Conservation (phyloP, 2,113 vertebrate genomes). For the Oryzias javanicus region DNA sequence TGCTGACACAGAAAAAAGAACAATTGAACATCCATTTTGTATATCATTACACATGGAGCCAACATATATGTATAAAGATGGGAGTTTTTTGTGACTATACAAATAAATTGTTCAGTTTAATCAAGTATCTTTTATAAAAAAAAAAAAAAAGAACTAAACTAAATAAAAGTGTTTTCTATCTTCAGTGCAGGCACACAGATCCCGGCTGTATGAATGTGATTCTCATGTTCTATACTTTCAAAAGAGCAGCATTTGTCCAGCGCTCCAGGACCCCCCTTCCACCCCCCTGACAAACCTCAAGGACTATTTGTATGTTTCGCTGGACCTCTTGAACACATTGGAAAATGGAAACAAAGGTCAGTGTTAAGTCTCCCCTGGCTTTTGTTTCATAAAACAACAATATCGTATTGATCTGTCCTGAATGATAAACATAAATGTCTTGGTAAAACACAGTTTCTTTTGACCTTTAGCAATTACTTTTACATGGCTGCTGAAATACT, state of each 20-base stretch:
- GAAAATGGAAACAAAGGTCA: constrained; percentile 74
- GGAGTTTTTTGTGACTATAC: too few relatives aligned
- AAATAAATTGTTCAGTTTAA: too few relatives aligned
- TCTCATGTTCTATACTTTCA: not conserved
- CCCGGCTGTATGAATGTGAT: not conserved
- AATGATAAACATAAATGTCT: constrained; percentile 75
- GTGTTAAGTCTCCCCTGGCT: constrained; percentile 70
- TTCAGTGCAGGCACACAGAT: not conserved
- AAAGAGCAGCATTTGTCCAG: constrained; percentile 15
- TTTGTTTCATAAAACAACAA: constrained; percentile 75
- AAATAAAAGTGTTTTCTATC: too few relatives aligned
- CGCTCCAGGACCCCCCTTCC: constrained; percentile 32
- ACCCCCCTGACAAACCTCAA: constrained; percentile 36
- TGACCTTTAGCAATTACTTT: constrained; percentile 76
- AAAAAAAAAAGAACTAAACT: too few relatives aligned
- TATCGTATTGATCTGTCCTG: constrained; percentile 71
- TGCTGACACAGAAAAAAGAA: too few relatives aligned
- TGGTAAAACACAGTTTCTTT: constrained; percentile 73
- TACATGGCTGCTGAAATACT: constrained; percentile 55
- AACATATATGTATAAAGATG: too few relatives aligned
- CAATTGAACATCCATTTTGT: too few relatives aligned
- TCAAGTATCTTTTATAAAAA: too few relatives aligned
- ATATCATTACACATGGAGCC: too few relatives aligned
- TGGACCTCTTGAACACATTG: constrained; percentile 51
- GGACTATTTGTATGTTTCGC: constrained; percentile 71